Evolutionary conservation across 53 echinoderm and acorn worm species (phyloP), one percentile per base, ranked within the genome.

Genomic region (Pentamera pediparva): DNA sequence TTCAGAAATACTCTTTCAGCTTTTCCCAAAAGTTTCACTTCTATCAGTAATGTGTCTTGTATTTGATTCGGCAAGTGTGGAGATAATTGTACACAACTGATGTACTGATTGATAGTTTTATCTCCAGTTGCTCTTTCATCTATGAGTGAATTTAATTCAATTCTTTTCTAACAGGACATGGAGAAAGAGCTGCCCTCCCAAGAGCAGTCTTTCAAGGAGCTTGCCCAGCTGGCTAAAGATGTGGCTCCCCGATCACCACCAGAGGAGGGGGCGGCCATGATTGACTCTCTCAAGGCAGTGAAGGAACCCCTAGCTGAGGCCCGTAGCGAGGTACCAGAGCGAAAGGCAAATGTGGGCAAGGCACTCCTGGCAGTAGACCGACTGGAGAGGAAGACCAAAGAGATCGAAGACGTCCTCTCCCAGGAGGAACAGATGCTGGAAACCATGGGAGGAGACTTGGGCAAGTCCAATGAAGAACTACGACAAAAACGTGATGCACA

Each of bases 171-270:
- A 43, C 76, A 98, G 98, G 84, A 89, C 56, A 59, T 89, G 29
- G 79, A 85, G 26, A 80, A 77, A 21, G 82, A 98, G 41, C 80
- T 88, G 4, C 79, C 88, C 22, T 77, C 62, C 30, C 85, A 98
- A 56, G 91, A 92, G 81, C 52, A 58, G 28, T 77, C 78, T 71
- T 81, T 98, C 78, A 92, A 98, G 69, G 83, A 89, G 55, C 74
- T 98, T 29, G 78, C 91, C 6, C 86, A 86, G 47, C 49, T 85
- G 8, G 91, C 86, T 13, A 81, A 98, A 59, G 83, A 82, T 19
- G 76, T 98, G 54, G 85, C 73, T 3, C 73, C 50, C 1, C 60
- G 52, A 3, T 73, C 72, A 24, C 21, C 73, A n/a, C 74, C 73
- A 37, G 91, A 98, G 12, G 73, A 88, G 35, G 86, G 85, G 2